These are phyloP conservation scores for Leucozona laternaria DNA, from an alignment of 2,888 invertebrate genomes.

Conservation along the genomic window DNA sequence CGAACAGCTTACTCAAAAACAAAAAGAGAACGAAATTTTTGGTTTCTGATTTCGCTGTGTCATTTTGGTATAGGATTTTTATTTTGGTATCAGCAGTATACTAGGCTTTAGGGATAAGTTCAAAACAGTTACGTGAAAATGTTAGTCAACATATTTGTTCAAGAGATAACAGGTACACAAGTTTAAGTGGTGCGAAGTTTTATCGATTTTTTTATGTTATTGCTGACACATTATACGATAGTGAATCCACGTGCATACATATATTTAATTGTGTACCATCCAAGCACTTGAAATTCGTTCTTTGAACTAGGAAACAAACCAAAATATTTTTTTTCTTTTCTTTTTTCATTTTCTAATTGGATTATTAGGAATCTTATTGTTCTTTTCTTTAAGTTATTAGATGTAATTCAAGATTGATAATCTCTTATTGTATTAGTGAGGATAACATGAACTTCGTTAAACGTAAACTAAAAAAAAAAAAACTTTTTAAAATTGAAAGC, in stretches of 20 bases:
- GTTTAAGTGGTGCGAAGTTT: not conserved
- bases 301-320: slow-evolving; percentile 35
- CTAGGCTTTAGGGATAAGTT: too few species aligned
- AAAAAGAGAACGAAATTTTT: too few species aligned
- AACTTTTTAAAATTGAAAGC: too few species aligned
- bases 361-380: not conserved
- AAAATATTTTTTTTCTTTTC: too few species aligned
- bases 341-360: not conserved
- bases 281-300: slow-evolving; percentile 8
- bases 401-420: not conserved
- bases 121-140: too few species aligned
- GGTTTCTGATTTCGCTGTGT: too few species aligned
- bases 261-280: not conserved
- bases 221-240: slow-evolving; percentile 3
- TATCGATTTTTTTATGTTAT: slow-evolving; percentile 15
- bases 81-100: too few species aligned
- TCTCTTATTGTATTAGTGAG: not conserved
- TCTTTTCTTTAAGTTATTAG: not conserved
- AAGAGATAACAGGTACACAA: not conserved
- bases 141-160: not conserved
- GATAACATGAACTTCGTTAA: too few species aligned
- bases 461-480: too few species aligned
- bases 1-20: too few species aligned
- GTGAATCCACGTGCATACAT: slow-evolving; percentile 5
- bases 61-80: too few species aligned